phyloP scores from a whole-genome alignment of 2,888 invertebrate species.

The Cephus pulcher region DNA sequence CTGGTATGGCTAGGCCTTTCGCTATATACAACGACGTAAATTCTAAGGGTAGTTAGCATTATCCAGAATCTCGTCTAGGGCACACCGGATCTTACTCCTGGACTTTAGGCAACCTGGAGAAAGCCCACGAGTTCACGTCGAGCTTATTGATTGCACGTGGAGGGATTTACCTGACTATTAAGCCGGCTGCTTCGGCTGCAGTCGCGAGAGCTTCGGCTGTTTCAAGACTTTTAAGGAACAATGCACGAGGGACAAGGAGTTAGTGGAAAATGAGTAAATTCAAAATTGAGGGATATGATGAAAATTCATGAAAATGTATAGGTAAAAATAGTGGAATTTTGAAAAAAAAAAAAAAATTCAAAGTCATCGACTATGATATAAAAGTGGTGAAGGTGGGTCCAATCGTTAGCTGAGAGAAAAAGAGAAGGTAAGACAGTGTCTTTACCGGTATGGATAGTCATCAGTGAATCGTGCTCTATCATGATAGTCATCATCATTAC shows the following conservation, averaged over 20 bases:
- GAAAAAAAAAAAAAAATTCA: too few relatives aligned
- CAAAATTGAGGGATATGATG: too few relatives aligned
- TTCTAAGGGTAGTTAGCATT: neutral
- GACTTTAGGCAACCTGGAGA: neutral
- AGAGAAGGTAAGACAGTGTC: neutral
- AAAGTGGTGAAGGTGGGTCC: neutral
- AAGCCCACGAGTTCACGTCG: neutral
- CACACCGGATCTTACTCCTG: neutral
- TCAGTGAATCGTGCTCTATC: conserved; percentile 22
- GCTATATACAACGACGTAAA: neutral
- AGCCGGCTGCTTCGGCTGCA: neutral
- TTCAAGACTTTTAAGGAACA: neutral
- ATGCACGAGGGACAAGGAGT: neutral
- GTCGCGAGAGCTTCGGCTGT: neutral
- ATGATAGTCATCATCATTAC: conserved; percentile 24
- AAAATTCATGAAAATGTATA: too few relatives aligned
- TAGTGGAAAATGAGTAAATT: too few relatives aligned
- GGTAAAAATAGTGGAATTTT: too few relatives aligned
- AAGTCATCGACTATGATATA: too few relatives aligned
- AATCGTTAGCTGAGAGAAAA: neutral
- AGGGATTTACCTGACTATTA: neutral
- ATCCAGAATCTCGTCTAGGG: neutral
- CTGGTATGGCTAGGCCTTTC: neutral
- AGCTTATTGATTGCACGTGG: neutral
- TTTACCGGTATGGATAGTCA: conserved; percentile 7